A percentile compares a stretch with the other conserved stretches of the same genome.
These are phyloP conservation scores for Ctenomys sociabilis DNA, from an alignment of 2,113 vertebrate species.

Conservation along the genomic window DNA sequence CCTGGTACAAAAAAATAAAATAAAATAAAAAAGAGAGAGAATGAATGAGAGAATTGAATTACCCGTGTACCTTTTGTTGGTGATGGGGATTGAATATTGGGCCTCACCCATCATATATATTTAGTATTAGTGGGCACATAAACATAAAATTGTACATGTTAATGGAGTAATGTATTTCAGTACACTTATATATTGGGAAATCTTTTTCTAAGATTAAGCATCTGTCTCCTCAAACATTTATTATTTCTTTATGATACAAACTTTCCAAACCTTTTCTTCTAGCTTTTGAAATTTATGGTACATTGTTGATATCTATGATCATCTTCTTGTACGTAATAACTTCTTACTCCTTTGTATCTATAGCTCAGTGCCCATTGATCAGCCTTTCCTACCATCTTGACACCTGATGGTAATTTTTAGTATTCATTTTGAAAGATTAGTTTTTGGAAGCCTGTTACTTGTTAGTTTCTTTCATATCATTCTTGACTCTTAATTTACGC, in stretches of 20 bases:
- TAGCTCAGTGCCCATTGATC: neutral
- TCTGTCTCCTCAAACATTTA: neutral
- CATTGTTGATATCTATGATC: too few species aligned
- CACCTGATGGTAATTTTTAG: neutral
- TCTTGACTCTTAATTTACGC: constrained; percentile 6
- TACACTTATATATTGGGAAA: neutral
- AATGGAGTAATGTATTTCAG: neutral
- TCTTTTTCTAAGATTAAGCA: neutral
- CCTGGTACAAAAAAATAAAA: too few species aligned
- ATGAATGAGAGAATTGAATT: neutral
- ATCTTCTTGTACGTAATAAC: neutral
- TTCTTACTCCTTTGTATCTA: neutral
- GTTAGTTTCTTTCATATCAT: constrained; percentile 5
- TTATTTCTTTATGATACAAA: neutral
- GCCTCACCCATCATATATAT: neutral
- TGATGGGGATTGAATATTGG: neutral
- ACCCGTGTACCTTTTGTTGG: neutral
- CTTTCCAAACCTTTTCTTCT: neutral
- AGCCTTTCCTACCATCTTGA: neutral
- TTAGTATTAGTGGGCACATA: neutral
- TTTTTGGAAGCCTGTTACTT: constrained; percentile 41
- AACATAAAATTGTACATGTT: neutral
- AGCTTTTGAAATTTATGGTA: neutral
- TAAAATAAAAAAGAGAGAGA: too few species aligned
- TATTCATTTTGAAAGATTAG: constrained; percentile 20